Evolutionary conservation across 1,140 invertebrate genomes (phyloP).

Genomic region (Rhopalosiphum padi): DNA sequence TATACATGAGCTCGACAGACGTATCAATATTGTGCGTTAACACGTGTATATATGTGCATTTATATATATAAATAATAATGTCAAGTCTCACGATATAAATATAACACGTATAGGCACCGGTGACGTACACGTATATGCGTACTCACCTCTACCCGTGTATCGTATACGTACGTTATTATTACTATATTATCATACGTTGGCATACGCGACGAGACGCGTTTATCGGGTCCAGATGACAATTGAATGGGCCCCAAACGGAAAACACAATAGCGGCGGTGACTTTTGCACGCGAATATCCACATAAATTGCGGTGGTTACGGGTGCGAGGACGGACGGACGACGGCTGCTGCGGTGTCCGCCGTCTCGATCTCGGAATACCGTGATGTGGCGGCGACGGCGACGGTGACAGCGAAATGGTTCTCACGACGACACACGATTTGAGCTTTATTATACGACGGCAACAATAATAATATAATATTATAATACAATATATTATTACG

Average conservation of each 20-base stretch:
- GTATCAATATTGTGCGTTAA: neutral
- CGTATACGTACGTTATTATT: neutral
- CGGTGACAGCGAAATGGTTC: neutral
- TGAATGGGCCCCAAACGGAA: slow-evolving; percentile 15
- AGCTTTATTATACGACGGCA: neutral
- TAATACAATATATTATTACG: neutral
- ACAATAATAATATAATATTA: neutral
- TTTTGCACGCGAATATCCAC: neutral
- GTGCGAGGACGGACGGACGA: neutral
- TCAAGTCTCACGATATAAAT: neutral
- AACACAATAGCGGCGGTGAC: slow-evolving; percentile 27
- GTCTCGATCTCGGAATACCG: neutral
- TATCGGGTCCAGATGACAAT: slow-evolving; percentile 40
- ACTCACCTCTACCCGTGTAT: neutral
- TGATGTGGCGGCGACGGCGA: neutral
- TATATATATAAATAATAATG: neutral
- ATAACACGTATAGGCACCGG: neutral
- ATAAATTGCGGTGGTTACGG: neutral
- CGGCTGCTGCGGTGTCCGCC: neutral
- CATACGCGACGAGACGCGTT: neutral
- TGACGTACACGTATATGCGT: neutral
- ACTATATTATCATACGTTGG: slow-evolving; percentile 1
- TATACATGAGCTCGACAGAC: neutral
- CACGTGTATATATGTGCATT: neutral
- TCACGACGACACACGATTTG: too few relatives aligned